Base-by-base conservation (phyloP, 1,140 invertebrate species). In the Danaus melanippus region DNA sequence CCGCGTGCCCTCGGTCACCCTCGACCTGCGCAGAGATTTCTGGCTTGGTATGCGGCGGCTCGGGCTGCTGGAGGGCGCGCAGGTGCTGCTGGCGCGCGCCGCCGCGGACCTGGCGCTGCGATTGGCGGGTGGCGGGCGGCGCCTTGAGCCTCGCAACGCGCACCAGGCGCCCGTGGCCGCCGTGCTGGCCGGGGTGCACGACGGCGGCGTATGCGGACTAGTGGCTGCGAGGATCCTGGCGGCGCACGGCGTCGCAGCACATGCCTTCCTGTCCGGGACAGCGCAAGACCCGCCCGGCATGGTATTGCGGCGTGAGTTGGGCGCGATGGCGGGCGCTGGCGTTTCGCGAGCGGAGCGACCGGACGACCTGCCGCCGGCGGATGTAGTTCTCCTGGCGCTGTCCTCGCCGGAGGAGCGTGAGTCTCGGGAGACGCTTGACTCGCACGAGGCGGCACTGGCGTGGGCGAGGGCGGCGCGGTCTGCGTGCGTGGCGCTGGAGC, bases 381-480 rank as follows among this genome's bases (percentile, higher is more conserved):
- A 93, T 12, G 89, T 96, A 12, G 84, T 97, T 62, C 92, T 94
- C 21, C 88, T 97, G 42, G 95, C 97, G 88, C 95, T 95, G 9
- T 92, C 73, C 90, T 10, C 82, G 87, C 48, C 91, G 92, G n/a
- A 92, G 90, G 45, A 61, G 21, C 21, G 21, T 7, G 21, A 32
- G 7, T 32, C 21, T 32, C 21, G 6, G 89, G 90, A 32, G 90
- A 39, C 49, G 42, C 55, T 47, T n/a, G 56, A 43, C 43, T 12
- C 39, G 40, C 46, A 52, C 50, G 56, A 10, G 42, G 56, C 10
- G 49, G 52, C 43, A 48, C 55, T 53, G 56, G 43, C 2, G 40
- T 50, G 52, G 52, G 60, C 32, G 52, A 45, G 21, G 6, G 42
- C 55, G 21, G 46, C 45, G 46, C 53, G 67, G 40, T 44, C 53